Percentiles rank a stretch among this genome's conserved stretches.
Conservation (phyloP, 2,797 vertebrate genomes). For the Vireo griseus region DNA sequence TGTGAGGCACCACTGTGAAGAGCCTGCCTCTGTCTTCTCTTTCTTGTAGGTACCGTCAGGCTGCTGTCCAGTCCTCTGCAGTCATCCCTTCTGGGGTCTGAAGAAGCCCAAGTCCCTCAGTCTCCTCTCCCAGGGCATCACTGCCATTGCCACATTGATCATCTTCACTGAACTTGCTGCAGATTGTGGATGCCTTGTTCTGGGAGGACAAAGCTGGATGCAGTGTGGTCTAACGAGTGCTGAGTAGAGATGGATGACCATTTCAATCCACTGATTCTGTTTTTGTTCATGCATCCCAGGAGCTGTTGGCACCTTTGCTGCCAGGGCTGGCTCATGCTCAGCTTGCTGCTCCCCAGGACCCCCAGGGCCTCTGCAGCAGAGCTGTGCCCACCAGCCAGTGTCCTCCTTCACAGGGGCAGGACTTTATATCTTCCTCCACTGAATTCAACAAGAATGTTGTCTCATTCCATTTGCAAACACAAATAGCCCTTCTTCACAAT, state of each 20-base stretch:
- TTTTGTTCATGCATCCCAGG: background rate
- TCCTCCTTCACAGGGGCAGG: background rate
- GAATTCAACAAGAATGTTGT: background rate
- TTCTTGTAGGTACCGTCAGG: background rate
- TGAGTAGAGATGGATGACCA: background rate
- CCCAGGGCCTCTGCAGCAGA: background rate
- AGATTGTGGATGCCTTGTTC: background rate
- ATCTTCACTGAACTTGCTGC: rapidly evolving
- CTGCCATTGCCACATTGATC: rapidly evolving
- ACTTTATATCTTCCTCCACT: background rate
- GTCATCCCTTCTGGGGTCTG: background rate
- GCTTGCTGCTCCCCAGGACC: background rate
- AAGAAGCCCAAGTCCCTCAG: background rate
- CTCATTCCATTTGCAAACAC: background rate
- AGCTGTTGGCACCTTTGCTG: background rate
- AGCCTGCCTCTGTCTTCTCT: background rate
- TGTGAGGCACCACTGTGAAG: background rate
- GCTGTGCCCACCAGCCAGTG: background rate
- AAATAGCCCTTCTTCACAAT: background rate
- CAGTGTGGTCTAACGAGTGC: background rate
- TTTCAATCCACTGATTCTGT: background rate
- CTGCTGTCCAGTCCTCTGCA: background rate
- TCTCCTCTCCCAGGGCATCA: background rate
- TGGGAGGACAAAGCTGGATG: background rate
- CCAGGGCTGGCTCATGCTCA: background rate